Base-by-base conservation (phyloP, 1,140 invertebrate genomes). In the Bombus difficillimus region DNA sequence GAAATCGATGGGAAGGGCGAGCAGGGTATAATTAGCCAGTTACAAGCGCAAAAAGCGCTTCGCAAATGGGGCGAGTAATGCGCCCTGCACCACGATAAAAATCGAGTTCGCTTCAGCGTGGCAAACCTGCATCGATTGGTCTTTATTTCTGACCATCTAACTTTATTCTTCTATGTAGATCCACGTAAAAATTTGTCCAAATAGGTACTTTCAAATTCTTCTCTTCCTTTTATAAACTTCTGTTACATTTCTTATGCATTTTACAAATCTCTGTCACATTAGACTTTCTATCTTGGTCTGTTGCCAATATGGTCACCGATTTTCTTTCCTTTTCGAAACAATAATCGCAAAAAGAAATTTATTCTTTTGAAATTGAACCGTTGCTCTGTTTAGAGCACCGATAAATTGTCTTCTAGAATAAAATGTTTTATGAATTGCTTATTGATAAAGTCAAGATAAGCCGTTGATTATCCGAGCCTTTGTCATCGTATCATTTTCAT, bases 1-100 rank as follows among this genome's bases (percentile, higher is more conserved):
- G 79, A 76, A 88, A 89, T 89, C 87, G 76, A 89, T 77, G 68
- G 81, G 78, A 88, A 89, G 88, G 87, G 79, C 22, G 37, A 34
- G 25, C 22, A 13, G 22, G 83, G 66, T 89, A 89, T 89, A 88
- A 89, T 88, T 89, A 89, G 74, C 88, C 62, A 69, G 22, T 86
- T 8, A 74, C 32, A 62, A 77, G 78, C 43, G 73, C 25, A 75
- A 83, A 88, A 88, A 89, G 71, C 74, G 59, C 66, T 28, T 59
- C 57, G 22, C 88, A 89, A 89, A 88, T 86, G 78, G 83, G 41
- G 83, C 78, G 79, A 25, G 72, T 88, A 88, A 88, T 74, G 66
- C 82, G 82, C 72, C 77, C 86, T 81, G 59, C 68, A 78, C 57
- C 83, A 62, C 79, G 77, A 86, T 82, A 82, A 88, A 68, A 62